Base-by-base conservation (phyloP, 2,888 invertebrate genomes). In the Leptinotarsa rubiginosa region DNA sequence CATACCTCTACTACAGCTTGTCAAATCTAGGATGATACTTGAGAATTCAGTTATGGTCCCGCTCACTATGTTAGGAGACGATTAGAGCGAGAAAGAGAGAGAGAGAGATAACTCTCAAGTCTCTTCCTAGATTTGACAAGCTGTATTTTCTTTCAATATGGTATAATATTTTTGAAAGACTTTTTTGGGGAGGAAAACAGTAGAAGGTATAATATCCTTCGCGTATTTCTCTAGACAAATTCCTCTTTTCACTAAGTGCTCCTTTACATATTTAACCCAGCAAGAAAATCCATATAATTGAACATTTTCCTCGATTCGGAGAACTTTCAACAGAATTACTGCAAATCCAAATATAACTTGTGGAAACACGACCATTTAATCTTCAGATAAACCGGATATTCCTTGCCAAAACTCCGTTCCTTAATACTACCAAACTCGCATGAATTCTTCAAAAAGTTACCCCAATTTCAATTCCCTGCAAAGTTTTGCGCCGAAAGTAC, bases 401-500 rank as follows among this genome's bases (percentile, higher is more conserved):
- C 16, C 62, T 62, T 62, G 31, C 18, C n/a, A 41, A n/a, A 62
- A 62, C 31, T 41, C 31, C 16, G n/a, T 41, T 16, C 62, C n/a
- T n/a, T 62, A 62, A 31, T 62, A 7, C 41, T n/a, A 41, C 16
- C 62, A n/a, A 41, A 31, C 41, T 62, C 62, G 62, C 62, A 62
- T n/a, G n/a, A 41, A 31, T 16, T 41, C 18, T 16, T 3, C 31
- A 25, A 65, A 64, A 59, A 64, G 70, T 52, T 69, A 56, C 54
- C 47, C 16, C 69, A 54, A 31, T 52, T 52, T 65, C 64, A 62
- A 52, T 50, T 68, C 64, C 20, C 59, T 15, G 67, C 22, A 25
- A 65, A 73, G 72, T 73, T 68, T 73, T n/a, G 41, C n/a, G 54
- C 5, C 20, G 62, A 69, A 69, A 25, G 56, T 25, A 62, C 49